These are phyloP conservation scores for Pangasius mekongensis DNA, from an alignment of 2,797 vertebrate species.

Conservation along the genomic window DNA sequence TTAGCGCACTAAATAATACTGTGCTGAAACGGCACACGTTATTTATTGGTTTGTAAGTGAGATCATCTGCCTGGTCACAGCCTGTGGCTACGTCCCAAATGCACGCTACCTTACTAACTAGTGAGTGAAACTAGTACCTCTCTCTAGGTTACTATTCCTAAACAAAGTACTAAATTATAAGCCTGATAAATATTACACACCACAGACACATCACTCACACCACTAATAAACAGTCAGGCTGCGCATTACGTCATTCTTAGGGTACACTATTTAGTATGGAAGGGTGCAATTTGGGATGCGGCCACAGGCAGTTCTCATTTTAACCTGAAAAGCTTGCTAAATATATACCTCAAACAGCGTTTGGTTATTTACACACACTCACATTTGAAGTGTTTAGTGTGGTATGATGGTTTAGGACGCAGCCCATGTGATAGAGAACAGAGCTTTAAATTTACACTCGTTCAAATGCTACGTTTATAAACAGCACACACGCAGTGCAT, in stretches of 20 bases:
- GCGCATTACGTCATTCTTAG: not conserved
- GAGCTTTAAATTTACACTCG: not conserved
- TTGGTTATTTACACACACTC: not conserved
- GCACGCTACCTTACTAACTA: not conserved
- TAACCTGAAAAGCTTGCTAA: not conserved
- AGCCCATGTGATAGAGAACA: not conserved
- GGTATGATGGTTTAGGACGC: not conserved
- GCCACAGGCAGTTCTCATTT: not conserved
- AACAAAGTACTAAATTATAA: not conserved
- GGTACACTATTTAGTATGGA: not conserved
- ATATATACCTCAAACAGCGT: not conserved
- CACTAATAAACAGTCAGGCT: not conserved
- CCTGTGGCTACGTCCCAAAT: not conserved
- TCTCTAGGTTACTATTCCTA: not conserved
- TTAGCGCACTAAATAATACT: not conserved
- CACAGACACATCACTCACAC: not conserved
- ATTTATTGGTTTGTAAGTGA: not conserved
- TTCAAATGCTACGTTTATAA: not conserved
- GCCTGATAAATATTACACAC: not conserved
- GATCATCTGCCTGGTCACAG: not conserved
- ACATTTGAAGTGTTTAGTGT: not conserved
- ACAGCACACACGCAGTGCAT: not conserved
- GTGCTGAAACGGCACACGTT: not conserved
- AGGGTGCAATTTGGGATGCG: not conserved
- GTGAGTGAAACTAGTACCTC: not conserved